Percentiles rank a stretch among this genome's conserved stretches.
These are phyloP conservation scores for Struthio camelus DNA, from an alignment of 2,113 vertebrate species.

Conservation along the genomic window DNA sequence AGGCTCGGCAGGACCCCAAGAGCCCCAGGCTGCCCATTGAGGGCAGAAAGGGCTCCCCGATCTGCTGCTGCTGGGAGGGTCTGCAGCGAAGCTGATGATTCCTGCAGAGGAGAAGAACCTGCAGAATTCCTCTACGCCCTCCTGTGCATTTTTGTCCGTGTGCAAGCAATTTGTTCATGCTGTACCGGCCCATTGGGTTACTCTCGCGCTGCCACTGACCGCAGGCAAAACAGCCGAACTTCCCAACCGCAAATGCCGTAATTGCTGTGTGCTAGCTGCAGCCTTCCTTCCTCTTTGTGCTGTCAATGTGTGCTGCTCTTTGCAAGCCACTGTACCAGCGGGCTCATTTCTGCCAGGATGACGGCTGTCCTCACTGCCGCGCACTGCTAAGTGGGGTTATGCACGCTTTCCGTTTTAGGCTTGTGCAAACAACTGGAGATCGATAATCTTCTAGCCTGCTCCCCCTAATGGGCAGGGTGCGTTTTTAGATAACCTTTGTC, in stretches of 20 bases:
- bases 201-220: fast-evolving
- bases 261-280: fast-evolving
- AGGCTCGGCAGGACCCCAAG: background rate
- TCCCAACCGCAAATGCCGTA: fast-evolving
- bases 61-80: background rate
- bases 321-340: background rate
- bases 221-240: background rate
- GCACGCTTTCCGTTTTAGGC: fast-evolving
- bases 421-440: background rate
- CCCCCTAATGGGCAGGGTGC: background rate
- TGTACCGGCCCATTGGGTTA: background rate
- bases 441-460: background rate
- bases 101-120: background rate
- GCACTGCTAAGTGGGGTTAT: fast-evolving
- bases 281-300: background rate
- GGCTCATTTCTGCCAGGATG: background rate
- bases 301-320: background rate
- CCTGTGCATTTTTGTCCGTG: background rate
- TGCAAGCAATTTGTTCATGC: background rate
- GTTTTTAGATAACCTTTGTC: background rate
- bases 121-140: background rate
- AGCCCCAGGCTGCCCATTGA: background rate
- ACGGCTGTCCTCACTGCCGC: background rate
- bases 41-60: background rate
- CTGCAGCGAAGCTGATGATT: background rate